These are phyloP conservation scores for Pterocles orientalis DNA, from an alignment of 2,113 vertebrate genomes.

Conservation along the genomic window DNA sequence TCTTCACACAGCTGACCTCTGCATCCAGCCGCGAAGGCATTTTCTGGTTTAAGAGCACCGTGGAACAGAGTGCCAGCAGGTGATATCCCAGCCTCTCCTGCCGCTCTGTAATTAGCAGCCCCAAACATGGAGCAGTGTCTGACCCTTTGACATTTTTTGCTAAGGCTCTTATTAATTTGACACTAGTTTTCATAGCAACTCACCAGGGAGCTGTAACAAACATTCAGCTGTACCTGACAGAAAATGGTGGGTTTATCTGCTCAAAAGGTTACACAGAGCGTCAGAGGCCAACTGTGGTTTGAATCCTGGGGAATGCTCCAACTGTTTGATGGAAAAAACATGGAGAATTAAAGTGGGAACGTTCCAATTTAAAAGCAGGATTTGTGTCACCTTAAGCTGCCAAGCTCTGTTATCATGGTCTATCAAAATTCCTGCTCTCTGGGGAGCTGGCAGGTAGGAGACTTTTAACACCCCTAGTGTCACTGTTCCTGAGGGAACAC, in stretches of 20 bases:
- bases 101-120: conserved; percentile 41
- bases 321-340: neutral
- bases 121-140: neutral
- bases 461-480: neutral
- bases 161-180: conserved; percentile 57
- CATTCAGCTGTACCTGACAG: conserved; percentile 33
- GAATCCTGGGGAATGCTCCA: neutral
- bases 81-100: neutral
- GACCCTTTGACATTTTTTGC: conserved; percentile 25
- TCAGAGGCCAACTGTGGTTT: neutral
- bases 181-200: conserved; percentile 34
- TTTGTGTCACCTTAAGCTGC: conserved; percentile 5
- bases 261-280: neutral
- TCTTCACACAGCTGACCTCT: neutral
- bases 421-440: neutral
- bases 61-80: conserved; percentile 14
- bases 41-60: neutral
- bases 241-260: conserved; percentile 29
- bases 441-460: neutral
- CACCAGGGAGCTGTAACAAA: conserved; percentile 36
- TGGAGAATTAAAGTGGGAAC: neutral
- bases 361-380: neutral
- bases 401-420: neutral
- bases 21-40: neutral
- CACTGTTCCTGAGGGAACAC: neutral